Base-by-base conservation (phyloP, 1,140 invertebrate species). In the Caenorhabditis tropicalis region DNA sequence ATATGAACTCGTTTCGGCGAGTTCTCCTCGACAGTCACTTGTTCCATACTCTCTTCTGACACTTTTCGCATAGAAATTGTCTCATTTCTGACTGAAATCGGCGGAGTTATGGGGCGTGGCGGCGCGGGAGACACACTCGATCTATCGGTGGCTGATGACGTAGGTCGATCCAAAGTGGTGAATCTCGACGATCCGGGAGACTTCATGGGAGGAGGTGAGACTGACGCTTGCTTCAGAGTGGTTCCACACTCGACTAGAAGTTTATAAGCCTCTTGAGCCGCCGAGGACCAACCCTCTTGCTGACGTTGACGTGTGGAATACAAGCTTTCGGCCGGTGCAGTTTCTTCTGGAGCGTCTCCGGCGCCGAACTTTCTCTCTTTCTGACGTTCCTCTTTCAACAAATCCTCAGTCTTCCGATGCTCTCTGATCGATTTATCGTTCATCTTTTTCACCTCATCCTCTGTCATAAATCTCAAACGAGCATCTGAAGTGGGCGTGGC, bases 181-280 rank as follows among this genome's bases (percentile, higher is more conserved):
- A 39, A 31, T 58, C 49, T 53, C 0, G 82, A 79, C 2, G 82
- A 58, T 1, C 10, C 27, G 21, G 79, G 79, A 1, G 81, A 79
- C 46, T n/a, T 33, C 31, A 36, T 39, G 2, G 51, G 53, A 10
- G 27, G 58, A 15, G 51, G 56, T 0, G 84, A 33, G n/a, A 85
- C 74, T 7, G 86, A 86, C 7, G 87, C 84, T 21, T 81, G 46
- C 80, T 86, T 83, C n/a, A 90, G 79, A 51, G 33, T 46, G 21
- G 86, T 81, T 2, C 89, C 89, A 81, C 89, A 91, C 74, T 90
- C 88, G 15, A 90, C 90, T 4, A 90, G 74, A 12, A 91, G 80
- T 39, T 91, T 91, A 65, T 91, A 91, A 19, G 90, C 90, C 53
- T 87, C 87, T 82, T 91, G 89, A 1, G 90, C 90, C 74, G 91